Conservation (phyloP, 2,888 invertebrate genomes). For the Sepioteuthis lessoniana region DNA sequence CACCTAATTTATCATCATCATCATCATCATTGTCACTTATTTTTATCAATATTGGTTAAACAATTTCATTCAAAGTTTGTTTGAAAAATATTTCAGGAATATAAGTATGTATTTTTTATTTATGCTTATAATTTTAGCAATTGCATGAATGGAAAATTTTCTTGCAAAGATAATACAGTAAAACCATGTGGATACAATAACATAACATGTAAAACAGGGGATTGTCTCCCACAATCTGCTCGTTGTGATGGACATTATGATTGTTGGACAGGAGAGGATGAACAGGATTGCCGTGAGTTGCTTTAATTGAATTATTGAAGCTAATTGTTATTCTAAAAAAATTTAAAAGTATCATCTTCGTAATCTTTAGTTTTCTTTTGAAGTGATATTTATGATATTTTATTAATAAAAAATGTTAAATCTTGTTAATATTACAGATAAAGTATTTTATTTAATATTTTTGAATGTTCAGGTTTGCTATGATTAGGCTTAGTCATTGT, state of each 20-base stretch:
- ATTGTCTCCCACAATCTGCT: background rate
- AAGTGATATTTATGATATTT: background rate
- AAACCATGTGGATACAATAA: background rate
- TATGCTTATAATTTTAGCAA: background rate
- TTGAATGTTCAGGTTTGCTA: background rate
- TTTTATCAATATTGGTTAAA: background rate
- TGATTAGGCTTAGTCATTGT: background rate
- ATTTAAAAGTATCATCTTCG: background rate
- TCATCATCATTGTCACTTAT: background rate
- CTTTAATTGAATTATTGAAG: background rate
- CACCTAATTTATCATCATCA: background rate
- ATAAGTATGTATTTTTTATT: background rate
- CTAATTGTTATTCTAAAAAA: background rate
- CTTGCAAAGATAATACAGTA: background rate
- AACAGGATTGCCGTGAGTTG: background rate
- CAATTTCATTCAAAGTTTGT: background rate
- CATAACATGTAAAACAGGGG: background rate
- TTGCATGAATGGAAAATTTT: background rate
- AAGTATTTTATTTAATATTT: background rate
- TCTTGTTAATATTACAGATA: background rate
- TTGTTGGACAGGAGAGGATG: background rate
- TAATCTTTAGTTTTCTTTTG: too few species aligned
- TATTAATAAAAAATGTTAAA: background rate
- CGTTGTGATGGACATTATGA: background rate
- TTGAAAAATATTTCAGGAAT: background rate